These are phyloP conservation scores for Manis javanica DNA, from an alignment of 2,797 vertebrate genomes.

Conservation along the genomic window DNA sequence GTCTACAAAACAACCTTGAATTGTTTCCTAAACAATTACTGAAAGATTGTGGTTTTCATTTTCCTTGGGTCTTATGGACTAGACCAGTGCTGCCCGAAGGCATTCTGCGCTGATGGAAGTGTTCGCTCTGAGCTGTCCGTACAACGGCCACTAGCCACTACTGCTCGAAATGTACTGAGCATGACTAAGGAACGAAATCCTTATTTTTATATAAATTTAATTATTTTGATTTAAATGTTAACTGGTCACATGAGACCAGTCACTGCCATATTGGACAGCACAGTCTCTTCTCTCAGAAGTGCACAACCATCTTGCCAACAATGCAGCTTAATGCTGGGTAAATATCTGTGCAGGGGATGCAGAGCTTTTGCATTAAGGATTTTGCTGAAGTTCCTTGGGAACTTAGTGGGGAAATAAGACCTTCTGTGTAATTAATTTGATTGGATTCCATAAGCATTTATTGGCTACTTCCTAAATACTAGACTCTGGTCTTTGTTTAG, in stretches of 20 bases:
- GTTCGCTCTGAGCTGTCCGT: not conserved
- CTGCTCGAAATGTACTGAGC: not conserved
- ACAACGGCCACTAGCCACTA: not conserved
- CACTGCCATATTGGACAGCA: not conserved
- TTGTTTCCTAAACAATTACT: slow-evolving; percentile 43
- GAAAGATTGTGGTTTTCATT: slow-evolving; percentile 26
- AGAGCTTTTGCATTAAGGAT: not conserved
- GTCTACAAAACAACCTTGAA: slow-evolving; percentile 44
- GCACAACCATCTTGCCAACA: not conserved
- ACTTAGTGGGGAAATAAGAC: not conserved
- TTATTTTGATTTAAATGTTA: slow-evolving; percentile 10
- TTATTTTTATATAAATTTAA: slow-evolving; percentile 31
- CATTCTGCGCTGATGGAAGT: not conserved
- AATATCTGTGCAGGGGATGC: slow-evolving; percentile 17
- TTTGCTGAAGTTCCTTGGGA: slow-evolving; percentile 50
- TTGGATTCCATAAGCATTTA: not conserved
- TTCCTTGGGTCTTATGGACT: not conserved
- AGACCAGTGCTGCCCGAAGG: not conserved
- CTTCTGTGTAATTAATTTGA: not conserved
- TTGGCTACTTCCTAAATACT: not conserved
- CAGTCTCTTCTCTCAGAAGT: not conserved
- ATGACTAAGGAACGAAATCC: not conserved
- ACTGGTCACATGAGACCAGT: not conserved
- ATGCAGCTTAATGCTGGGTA: slow-evolving; percentile 3
- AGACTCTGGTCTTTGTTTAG: not conserved